phyloP scores from a whole-genome alignment of 2,888 invertebrate genomes.

The Orthosia gothica region DNA sequence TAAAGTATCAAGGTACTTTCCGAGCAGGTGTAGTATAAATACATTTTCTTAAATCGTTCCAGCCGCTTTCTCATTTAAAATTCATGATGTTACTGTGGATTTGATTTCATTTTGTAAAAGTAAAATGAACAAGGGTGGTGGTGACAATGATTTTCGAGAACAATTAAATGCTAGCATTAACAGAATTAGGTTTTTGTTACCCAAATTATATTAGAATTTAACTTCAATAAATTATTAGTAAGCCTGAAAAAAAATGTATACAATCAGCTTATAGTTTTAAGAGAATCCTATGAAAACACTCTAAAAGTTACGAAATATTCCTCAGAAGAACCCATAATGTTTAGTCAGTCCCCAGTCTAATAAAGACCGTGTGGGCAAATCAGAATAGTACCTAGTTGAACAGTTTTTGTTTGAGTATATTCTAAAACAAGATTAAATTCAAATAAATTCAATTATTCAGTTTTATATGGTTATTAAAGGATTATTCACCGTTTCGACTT shows the following conservation, averaged over 20 bases:
- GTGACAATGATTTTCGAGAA: neutral
- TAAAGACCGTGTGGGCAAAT: neutral
- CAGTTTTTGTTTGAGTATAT: too few species aligned
- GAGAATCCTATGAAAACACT: too few species aligned
- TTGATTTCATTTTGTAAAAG: neutral
- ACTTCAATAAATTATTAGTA: too few species aligned
- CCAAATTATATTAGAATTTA: neutral
- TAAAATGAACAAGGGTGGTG: neutral
- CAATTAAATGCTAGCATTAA: neutral
- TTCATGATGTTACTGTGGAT: constrained; percentile 4
- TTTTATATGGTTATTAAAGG: too few species aligned
- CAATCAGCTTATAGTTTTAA: too few species aligned
- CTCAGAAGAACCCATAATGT: neutral
- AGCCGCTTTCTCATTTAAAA: neutral
- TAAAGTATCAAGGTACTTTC: too few species aligned
- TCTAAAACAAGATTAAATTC: too few species aligned
- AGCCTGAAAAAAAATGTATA: too few species aligned
- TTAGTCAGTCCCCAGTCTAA: neutral
- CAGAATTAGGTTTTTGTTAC: neutral
- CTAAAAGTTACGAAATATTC: constrained; percentile 2
- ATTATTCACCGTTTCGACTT: too few species aligned
- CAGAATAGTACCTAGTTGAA: neutral
- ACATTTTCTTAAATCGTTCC: neutral
- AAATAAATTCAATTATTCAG: too few species aligned
- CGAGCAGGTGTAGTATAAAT: neutral